phyloP scores from a whole-genome alignment of 2,113 vertebrate species.

The Irena cyanogastra region DNA sequence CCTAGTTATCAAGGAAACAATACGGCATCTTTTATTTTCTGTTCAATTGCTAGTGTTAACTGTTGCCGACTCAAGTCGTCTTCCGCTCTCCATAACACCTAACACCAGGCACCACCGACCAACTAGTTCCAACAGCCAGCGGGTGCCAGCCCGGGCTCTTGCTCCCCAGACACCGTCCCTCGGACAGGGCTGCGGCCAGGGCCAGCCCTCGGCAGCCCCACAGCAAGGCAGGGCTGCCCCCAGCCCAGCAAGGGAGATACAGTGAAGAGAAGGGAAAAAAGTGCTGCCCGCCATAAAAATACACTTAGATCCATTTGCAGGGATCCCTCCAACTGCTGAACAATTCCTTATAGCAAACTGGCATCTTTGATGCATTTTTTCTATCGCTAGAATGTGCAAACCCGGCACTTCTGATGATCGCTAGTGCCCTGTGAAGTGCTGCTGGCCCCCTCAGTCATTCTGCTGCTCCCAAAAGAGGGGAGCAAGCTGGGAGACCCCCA shows the following conservation, averaged over 20 bases:
- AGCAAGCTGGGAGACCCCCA: not conserved
- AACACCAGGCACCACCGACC: constrained; percentile 48
- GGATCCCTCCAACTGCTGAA: not conserved
- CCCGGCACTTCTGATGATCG: not conserved
- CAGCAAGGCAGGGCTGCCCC: not conserved
- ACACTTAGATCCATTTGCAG: not conserved
- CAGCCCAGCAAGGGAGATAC: not conserved
- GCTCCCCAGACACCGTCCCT: accelerated
- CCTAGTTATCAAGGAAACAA: constrained; percentile 65
- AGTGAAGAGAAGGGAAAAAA: not conserved
- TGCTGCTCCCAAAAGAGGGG: not conserved
- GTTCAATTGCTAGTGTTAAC: constrained; percentile 65
- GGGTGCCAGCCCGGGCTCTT: not conserved
- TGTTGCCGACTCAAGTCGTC: constrained; percentile 64
- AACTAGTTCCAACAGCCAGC: constrained; percentile 73
- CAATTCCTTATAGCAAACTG: not conserved
- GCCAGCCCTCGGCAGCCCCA: not conserved
- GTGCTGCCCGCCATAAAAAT: not conserved
- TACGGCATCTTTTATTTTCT: constrained; percentile 65
- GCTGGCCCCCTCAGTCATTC: not conserved
- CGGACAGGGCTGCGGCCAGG: accelerated
- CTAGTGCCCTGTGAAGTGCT: not conserved
- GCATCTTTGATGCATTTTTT: not conserved
- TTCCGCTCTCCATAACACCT: constrained; percentile 67
- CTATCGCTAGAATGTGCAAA: not conserved